Evolutionary conservation across 2,797 vertebrate genomes (phyloP), one percentile per base, ranked within the genome.

Genomic region (Ceyx erithaca): DNA sequence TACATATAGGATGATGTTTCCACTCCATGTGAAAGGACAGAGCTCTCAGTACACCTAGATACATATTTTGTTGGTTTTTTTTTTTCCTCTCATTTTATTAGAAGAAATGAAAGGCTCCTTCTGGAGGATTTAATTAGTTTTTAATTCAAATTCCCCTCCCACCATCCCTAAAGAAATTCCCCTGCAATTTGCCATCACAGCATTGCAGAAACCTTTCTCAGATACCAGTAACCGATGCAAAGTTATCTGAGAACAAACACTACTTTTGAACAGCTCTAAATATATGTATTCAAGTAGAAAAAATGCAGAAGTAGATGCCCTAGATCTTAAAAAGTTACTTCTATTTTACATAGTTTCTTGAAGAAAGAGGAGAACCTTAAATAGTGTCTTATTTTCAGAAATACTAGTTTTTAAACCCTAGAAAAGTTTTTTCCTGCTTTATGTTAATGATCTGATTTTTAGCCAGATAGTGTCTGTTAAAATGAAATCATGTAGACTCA

Each of bases 191-290:
- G 23, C 73, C 70, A 80, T 86, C 70, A 79, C 35, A 62, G n/a
- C 23, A 28, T n/a, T 85, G 51, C 67, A 90, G 73, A 71, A 80
- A 66, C 66, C 49, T 75, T 89, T 89, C 87, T 83, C 61, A 83
- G 69, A 40, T 62, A 58, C 71, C 71, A 49, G 58, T 80, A 68
- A 30, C 23, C 80, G 57, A 71, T 75, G 41, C 41, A 46, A 93
- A 87, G 51, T 84, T 79, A 25, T 80, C 77, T 81, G 73, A 76
- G 88, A 93, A 91, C 20, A 90, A 88, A 86, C 94, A n/a, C 48
- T 63, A n/a, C 70, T 92, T 90, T 77, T 84, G 68, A 76, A 52
- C 43, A 88, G 67, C 62, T 79, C 25, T 70, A 85, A 76, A 85
- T 84, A 52, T 57, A 67, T 2, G 0, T 64, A 61, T 80, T n/a